These are phyloP conservation scores for Crenuchus spilurus DNA, from an alignment of 2,797 vertebrate genomes.

Conservation along the genomic window DNA sequence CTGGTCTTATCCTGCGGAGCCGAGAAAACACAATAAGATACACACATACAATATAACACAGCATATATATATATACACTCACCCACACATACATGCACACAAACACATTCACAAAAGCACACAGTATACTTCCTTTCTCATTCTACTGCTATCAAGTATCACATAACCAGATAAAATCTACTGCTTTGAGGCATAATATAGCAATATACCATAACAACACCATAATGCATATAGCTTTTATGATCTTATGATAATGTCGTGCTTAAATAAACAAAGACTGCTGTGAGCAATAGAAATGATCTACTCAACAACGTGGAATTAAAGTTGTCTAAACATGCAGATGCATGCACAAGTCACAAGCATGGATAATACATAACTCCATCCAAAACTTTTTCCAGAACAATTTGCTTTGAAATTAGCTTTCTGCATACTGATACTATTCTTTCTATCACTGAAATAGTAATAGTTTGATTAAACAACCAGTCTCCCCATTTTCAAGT, in stretches of 20 bases:
- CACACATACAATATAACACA: neutral
- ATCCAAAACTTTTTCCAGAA: constrained; percentile 36
- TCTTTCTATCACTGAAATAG: constrained; percentile 14
- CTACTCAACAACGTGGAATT: neutral
- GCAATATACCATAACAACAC: neutral
- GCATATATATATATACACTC: constrained; percentile 12
- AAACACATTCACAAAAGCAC: constrained; percentile 12
- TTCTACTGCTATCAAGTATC: constrained; percentile 1
- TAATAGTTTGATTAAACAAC: neutral
- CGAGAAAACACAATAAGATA: constrained; percentile 48
- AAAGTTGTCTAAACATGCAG: constrained; percentile 55
- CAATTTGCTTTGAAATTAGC: neutral
- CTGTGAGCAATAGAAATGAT: neutral
- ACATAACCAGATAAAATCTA: constrained; percentile 9
- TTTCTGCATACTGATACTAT: constrained; percentile 16
- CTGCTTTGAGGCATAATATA: neutral
- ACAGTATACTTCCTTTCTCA: neutral
- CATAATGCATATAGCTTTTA: neutral
- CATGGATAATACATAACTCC: constrained; percentile 47
- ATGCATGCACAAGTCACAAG: constrained; percentile 58
- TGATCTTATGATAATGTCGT: neutral
- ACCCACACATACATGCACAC: neutral
- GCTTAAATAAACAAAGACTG: neutral
- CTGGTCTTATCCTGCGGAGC: constrained; percentile 94
- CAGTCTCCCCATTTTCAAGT: constrained; percentile 4